These are phyloP conservation scores for Coilia nasus DNA, from an alignment of 2,797 vertebrate species.

Conservation along the genomic window DNA sequence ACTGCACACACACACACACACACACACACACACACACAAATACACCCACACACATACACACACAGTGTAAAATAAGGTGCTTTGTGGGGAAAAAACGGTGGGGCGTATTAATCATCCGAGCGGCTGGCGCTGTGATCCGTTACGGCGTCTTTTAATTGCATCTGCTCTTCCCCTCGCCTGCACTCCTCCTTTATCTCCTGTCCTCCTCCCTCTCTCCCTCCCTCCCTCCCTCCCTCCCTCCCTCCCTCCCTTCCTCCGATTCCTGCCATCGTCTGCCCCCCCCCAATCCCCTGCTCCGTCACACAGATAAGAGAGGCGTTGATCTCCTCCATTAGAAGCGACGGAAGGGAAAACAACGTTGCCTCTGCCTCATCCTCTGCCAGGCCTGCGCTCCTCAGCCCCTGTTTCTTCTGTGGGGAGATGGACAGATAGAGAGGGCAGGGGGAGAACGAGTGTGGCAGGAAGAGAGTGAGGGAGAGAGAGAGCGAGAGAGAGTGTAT, in stretches of 20 bases:
- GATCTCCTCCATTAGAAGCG: conserved; percentile 9
- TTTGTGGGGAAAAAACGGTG: conserved; percentile 42
- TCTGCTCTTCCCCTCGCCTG: conserved; percentile 70
- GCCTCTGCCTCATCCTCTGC: background rate
- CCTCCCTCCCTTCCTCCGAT: background rate
- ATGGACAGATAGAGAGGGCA: conserved; percentile 44
- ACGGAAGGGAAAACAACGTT: background rate
- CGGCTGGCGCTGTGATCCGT: conserved; percentile 71
- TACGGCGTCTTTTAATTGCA: conserved; percentile 79
- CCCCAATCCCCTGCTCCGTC: background rate
- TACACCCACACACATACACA: conserved; percentile 36
- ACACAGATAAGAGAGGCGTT: conserved; percentile 3
- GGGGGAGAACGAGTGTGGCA: conserved; percentile 22
- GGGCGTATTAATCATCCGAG: conserved; percentile 72
- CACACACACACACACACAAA: conserved; percentile 33
- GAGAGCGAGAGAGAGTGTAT: background rate
- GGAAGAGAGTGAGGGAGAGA: background rate
- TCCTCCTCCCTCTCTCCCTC: too few relatives aligned
- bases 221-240: background rate
- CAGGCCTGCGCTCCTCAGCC: too few relatives aligned
- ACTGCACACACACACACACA: background rate
- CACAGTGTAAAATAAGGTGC: background rate
- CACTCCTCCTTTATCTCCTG: conserved; percentile 38
- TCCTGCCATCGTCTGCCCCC: too few relatives aligned
- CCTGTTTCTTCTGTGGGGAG: too few relatives aligned